Conservation (phyloP, 2,888 invertebrate genomes). For the Stegophylla sp. region DNA sequence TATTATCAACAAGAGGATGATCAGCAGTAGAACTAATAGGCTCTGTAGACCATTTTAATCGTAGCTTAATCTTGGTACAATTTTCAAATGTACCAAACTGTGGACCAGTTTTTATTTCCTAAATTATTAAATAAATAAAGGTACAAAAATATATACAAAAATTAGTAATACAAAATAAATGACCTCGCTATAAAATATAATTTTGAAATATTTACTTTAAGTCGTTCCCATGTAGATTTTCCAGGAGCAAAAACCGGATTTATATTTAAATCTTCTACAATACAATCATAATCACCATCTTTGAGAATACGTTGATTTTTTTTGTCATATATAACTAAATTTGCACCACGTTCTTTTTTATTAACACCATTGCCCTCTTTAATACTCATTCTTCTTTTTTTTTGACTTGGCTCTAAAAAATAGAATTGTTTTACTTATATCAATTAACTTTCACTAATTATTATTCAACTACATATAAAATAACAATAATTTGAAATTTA, state of each 20-base stretch:
- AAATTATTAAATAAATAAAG: background rate
- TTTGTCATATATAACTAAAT: constrained; percentile 88
- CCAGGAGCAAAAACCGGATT: constrained; percentile 63
- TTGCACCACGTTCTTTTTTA: constrained; percentile 72
- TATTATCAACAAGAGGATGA: constrained; percentile 49
- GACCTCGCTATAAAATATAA: no score
- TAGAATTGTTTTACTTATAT: no score
- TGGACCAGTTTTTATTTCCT: constrained; percentile 52
- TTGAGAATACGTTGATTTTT: constrained; percentile 84
- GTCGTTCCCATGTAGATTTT: constrained; percentile 72
- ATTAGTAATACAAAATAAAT: background rate
- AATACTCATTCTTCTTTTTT: constrained; percentile 59
- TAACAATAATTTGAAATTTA: no score
- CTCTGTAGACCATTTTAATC: constrained; percentile 56
- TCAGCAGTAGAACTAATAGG: constrained; percentile 33
- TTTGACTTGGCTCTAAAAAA: constrained; percentile 53
- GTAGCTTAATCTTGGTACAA: constrained; percentile 49
- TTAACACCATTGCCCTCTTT: constrained; percentile 57
- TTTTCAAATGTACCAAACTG: constrained; percentile 55
- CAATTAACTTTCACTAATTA: no score
- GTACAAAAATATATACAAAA: no score
- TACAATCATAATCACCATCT: constrained; percentile 89
- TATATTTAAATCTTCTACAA: constrained; percentile 69
- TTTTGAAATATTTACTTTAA: constrained; percentile 67
- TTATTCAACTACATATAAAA: no score